Percentiles rank a stretch among this genome's conserved stretches.
phyloP scores from a whole-genome alignment of 2,888 invertebrate species.

The Heterodera filipjevi region DNA sequence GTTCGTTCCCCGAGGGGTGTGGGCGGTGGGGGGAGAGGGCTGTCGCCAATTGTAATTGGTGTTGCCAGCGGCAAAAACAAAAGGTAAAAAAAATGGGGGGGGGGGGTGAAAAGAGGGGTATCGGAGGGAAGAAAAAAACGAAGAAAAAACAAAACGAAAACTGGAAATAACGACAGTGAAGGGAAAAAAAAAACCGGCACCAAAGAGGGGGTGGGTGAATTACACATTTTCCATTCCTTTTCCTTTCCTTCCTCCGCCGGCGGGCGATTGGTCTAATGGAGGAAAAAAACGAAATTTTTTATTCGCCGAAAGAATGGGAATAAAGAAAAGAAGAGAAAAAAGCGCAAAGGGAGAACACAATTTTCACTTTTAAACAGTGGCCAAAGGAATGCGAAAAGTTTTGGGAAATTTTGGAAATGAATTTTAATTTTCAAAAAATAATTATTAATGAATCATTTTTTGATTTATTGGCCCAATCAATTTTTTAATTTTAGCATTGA shows the following conservation, averaged over 20 bases:
- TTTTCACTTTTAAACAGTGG: background rate
- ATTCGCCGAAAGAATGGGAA: background rate
- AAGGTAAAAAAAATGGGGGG: background rate
- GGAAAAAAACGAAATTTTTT: background rate
- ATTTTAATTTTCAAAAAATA: background rate
- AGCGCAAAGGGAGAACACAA: background rate
- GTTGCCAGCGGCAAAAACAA: conserved; percentile 9
- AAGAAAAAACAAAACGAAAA: background rate
- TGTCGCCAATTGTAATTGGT: conserved; percentile 7
- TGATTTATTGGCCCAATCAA: background rate
- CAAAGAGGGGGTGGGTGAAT: background rate
- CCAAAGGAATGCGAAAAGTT: background rate
- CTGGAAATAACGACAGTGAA: background rate
- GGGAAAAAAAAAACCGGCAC: background rate
- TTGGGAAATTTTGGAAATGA: background rate
- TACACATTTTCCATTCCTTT: background rate
- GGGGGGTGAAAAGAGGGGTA: background rate
- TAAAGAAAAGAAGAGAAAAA: background rate
- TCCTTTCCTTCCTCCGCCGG: background rate
- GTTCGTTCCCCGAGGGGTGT: background rate
- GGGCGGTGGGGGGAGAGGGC: too few relatives aligned
- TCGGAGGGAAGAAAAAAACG: background rate
- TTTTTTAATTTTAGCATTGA: background rate
- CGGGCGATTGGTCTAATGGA: background rate
- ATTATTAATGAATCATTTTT: too few relatives aligned